phyloP scores from a whole-genome alignment of 2,113 vertebrate genomes.

The Pan troglodytes region NHGRI_mPanTro3-v2.1_pri NC_072398.2:230200001-230200500 shows the following conservation, averaged over 20 bases:
- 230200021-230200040: background rate
- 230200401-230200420: background rate
- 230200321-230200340: background rate
- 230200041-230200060: background rate
- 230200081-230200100: background rate
- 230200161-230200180: conserved; percentile 23
- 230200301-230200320: background rate
- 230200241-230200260: conserved; percentile 20
- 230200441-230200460: background rate
- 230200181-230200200: conserved; percentile 42
- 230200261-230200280: background rate
- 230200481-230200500: background rate
- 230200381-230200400: background rate
- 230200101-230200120: background rate
- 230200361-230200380: background rate
- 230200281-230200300: background rate
- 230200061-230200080: background rate
- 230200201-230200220: conserved; percentile 53
- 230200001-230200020: background rate
- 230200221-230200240: background rate
- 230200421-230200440: background rate
- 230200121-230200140: conserved; percentile 45
- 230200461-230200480: background rate
- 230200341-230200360: background rate
- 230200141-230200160: conserved; percentile 25